Base-by-base conservation (phyloP, 2,797 vertebrate genomes). In the Cichlasoma orientale region DNA sequence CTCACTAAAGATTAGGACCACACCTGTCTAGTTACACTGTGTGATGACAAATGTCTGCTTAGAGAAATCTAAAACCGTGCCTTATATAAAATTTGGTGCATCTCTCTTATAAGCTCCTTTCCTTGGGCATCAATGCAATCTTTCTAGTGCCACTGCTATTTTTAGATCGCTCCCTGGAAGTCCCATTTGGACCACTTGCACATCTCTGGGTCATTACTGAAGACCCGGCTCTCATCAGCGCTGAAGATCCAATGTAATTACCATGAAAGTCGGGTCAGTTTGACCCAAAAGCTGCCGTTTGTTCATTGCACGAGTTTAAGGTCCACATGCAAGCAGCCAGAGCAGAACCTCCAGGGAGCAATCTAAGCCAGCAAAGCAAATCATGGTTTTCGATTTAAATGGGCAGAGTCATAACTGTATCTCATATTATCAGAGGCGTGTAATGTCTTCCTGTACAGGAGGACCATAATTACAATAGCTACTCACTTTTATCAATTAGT, bases 401-500 rank as follows among this genome's bases (percentile, higher is more conserved):
- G 33, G 33, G 33, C 33, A 10, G 33, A 36, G 33, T 11, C 33
- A 9, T 33, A 7, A 33, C 7, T 33, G 31, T 33, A 33, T 11
- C 33, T 36, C 33, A 11, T 36, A 4, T 41, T 41, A 41, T 41
- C 56, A 13, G 56, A 58, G 31, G 56, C 0, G 0, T 31, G 5
- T 3, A 31, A 57, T 57, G 18, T 18, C 31, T 21, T 36, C 57
- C 33, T 6, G 0, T 0, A 21, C 19, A 38, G 11, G 38, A 41
- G n/a, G 57, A 38, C 57, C 38, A 0, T 4, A 36, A 3, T 23
- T n/a, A 23, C 33, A 41, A 23, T 14, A 16, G 16, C 14, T 14
- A 16, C 12, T 21, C 19, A 0, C 12, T 19, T 2, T n/a, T 0
- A 59, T 0, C 33, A 36, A 41, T 31, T 31, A 31, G 31, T 2